Base-by-base conservation (phyloP, 2,797 vertebrate species). In the Nyctibius grandis region DNA sequence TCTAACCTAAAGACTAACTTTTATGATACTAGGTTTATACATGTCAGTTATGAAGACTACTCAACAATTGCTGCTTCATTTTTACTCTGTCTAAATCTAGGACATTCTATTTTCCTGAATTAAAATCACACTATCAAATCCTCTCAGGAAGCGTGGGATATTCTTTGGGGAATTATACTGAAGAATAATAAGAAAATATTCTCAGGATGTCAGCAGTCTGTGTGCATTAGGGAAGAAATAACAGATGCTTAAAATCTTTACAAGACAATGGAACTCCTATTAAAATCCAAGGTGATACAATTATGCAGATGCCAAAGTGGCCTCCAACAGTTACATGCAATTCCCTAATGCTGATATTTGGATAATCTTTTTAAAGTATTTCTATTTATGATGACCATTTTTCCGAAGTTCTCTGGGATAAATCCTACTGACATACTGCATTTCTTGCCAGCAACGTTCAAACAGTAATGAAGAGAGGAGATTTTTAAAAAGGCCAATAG, bases 51-150 rank as follows among this genome's bases (percentile, higher is more conserved):
- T 81, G 47, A 45, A 81, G 45, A 63, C 60, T 81, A 34, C 73
- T 91, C 82, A 85, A 88, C n/a, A 77, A 72, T 47, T 85, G 17
- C 38, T 68, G 53, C 34, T 89, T 61, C 33, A 50, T 64, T 93
- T 96, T 88, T 80, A 75, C 22, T 61, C 50, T 65, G 45, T 88
- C 65, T 95, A 44, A 85, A 95, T n/a, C n/a, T n/a, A n/a, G n/a
- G 69, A 69, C 1, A 81, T 78, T 94, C 54, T 76, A 16, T 89
- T 95, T 95, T 93, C 79, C 89, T 93, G 69, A 54, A 61, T 86
- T 86, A 91, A 84, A 96, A 84, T 69, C 23, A 61, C 38, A 47
- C 18, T 89, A 48, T 78, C 38, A 82, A 85, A 86, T 88, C 44
- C 47, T 77, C 17, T 88, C 53, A 64, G 42, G 50, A 92, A 69